These are phyloP conservation scores for Pararge aegeria DNA, from an alignment of 1,140 invertebrate species.

Conservation along the genomic window DNA sequence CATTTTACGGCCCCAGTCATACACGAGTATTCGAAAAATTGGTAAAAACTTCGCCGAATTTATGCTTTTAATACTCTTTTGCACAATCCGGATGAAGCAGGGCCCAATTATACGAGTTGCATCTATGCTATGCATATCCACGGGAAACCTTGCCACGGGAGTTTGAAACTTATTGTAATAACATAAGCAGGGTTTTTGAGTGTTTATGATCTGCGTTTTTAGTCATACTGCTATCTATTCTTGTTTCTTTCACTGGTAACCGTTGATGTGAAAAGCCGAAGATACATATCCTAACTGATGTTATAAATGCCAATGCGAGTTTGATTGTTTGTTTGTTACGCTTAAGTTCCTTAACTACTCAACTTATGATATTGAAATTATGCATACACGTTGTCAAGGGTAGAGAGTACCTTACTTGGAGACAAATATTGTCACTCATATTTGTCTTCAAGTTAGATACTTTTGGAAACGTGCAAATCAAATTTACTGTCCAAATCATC, in stretches of 20 bases:
- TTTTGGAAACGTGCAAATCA: too few species aligned
- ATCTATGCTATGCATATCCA: slow-evolving; percentile 22
- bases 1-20: slow-evolving; percentile 14
- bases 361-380: too few species aligned
- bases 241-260: background rate
- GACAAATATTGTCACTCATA: too few species aligned
- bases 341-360: too few species aligned
- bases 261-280: background rate
- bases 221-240: background rate
- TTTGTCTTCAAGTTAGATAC: too few species aligned
- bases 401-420: too few species aligned
- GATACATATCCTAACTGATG: background rate
- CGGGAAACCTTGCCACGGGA: background rate
- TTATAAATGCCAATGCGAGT: too few species aligned
- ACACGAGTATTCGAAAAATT: slow-evolving; percentile 30
- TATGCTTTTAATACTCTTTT: slow-evolving; percentile 32
- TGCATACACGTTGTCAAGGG: too few species aligned
- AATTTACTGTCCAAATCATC: too few species aligned
- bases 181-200: background rate
- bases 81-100: slow-evolving; percentile 28
- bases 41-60: slow-evolving; percentile 25
- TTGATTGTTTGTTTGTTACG: too few species aligned
- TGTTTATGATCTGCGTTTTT: background rate
- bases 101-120: slow-evolving; percentile 28
- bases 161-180: background rate